Conservation (phyloP, 1,140 invertebrate species). For the Teleopsis dalmanni region DNA sequence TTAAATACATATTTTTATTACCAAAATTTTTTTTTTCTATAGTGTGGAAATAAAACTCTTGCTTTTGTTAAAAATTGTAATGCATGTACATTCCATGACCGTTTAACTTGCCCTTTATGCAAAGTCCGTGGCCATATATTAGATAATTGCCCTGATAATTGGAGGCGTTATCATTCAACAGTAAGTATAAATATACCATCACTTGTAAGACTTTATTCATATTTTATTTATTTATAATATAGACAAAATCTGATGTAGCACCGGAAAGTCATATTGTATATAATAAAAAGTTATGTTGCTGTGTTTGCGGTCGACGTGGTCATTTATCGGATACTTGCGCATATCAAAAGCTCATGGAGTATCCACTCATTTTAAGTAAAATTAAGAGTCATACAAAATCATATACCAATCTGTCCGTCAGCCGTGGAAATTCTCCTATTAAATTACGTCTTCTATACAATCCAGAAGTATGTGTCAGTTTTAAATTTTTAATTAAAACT, state of each 20-base stretch:
- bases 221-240: background rate
- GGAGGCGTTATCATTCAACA: constrained; percentile 61
- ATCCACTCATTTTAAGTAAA: constrained; percentile 15
- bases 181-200: constrained; percentile 44
- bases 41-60: constrained; percentile 57
- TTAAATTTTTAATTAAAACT: constrained; percentile 7
- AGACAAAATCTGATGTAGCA: constrained; percentile 43
- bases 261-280: constrained; percentile 42
- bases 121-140: constrained; percentile 51
- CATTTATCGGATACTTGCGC: constrained; percentile 52
- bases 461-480: constrained; percentile 7
- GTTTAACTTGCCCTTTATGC: constrained; percentile 51
- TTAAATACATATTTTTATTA: background rate
- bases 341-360: constrained; percentile 21
- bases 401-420: constrained; percentile 23
- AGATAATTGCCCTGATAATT: constrained; percentile 58
- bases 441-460: constrained; percentile 9
- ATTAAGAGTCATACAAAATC: constrained; percentile 33
- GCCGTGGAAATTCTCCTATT: background rate
- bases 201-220: background rate
- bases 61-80: constrained; percentile 50
- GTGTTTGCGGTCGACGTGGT: constrained; percentile 54
- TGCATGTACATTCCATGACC: constrained; percentile 51
- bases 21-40: constrained; percentile 20
- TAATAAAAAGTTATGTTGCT: constrained; percentile 49